Conservation (phyloP, 2,797 vertebrate species). For the Triplophysa bombifrons region DNA sequence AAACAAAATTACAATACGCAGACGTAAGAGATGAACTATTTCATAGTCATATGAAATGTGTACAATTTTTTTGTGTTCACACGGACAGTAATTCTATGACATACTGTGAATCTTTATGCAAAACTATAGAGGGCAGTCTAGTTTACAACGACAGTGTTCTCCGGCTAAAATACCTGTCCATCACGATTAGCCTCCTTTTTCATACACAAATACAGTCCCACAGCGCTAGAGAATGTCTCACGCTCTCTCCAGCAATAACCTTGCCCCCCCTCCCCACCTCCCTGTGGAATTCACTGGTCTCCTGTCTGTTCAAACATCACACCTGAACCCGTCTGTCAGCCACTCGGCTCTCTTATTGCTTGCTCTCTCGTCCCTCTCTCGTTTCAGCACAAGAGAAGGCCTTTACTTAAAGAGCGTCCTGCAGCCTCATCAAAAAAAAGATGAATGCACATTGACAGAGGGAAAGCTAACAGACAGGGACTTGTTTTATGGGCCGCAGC, state of each 20-base stretch:
- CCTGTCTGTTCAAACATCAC: constrained; percentile 55
- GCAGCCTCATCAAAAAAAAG: constrained; percentile 32
- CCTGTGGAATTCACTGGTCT: constrained; percentile 53
- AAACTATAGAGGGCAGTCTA: constrained; percentile 17
- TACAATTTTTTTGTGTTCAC: too few species aligned
- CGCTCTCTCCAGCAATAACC: constrained; percentile 46
- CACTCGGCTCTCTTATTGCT: constrained; percentile 3
- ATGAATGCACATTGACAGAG: constrained; percentile 34
- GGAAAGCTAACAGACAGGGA: constrained; percentile 24
- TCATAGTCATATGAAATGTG: neutral
- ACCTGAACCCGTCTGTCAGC: constrained; percentile 42
- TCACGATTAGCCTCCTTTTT: constrained; percentile 15
- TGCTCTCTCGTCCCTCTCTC: constrained; percentile 36
- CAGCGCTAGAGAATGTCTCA: constrained; percentile 52
- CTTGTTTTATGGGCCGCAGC: constrained; percentile 33
- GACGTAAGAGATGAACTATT: too few species aligned
- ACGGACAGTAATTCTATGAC: neutral
- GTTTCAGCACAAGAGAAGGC: constrained; percentile 17
- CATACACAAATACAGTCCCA: constrained; percentile 44
- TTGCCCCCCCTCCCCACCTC: constrained; percentile 51
- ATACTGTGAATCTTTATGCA: neutral
- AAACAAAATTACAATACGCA: too few species aligned
- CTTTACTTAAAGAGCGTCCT: constrained; percentile 29
- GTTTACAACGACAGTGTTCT: constrained; percentile 24
- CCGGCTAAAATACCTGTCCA: constrained; percentile 38